Percentiles rank a stretch among this genome's conserved stretches.
These are phyloP conservation scores for Scaptodrosophila lebanonensis DNA, from an alignment of 1,140 invertebrate species.

Conservation along the genomic window DNA sequence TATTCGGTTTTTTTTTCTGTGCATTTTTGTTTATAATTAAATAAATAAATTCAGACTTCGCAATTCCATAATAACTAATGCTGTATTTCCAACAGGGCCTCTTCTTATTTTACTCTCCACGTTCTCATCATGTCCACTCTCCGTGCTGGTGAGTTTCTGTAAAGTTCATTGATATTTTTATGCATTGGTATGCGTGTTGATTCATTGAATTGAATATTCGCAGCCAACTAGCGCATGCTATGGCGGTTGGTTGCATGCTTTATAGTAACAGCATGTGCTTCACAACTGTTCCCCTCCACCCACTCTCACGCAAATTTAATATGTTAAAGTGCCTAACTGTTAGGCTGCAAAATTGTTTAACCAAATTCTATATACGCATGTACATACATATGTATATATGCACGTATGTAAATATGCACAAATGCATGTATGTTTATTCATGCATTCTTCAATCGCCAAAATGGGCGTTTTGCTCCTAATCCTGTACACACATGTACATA, in stretches of 20 bases:
- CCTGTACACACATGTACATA: constrained; percentile 21
- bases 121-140: constrained; percentile 22
- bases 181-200: constrained; percentile 64
- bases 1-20: no score
- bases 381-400: background rate
- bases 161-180: constrained; percentile 76
- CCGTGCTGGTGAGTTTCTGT: constrained; percentile 57
- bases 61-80: no score
- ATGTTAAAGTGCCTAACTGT: no score
- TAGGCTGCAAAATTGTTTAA: no score
- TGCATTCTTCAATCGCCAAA: constrained; percentile 29
- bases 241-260: constrained; percentile 13
- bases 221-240: constrained; percentile 47
- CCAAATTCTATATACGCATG: constrained; percentile 6
- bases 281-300: background rate
- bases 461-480: no score
- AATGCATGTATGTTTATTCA: background rate
- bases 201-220: constrained; percentile 75
- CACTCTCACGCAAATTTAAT: background rate
- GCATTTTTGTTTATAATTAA: no score
- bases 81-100: no score
- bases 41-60: no score
- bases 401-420: constrained; percentile 2
- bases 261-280: constrained; percentile 1
- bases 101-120: no score